Percentiles rank a stretch among this genome's conserved stretches.
Conservation (phyloP, 2,797 vertebrate species). For the Coreius guichenoti region DNA sequence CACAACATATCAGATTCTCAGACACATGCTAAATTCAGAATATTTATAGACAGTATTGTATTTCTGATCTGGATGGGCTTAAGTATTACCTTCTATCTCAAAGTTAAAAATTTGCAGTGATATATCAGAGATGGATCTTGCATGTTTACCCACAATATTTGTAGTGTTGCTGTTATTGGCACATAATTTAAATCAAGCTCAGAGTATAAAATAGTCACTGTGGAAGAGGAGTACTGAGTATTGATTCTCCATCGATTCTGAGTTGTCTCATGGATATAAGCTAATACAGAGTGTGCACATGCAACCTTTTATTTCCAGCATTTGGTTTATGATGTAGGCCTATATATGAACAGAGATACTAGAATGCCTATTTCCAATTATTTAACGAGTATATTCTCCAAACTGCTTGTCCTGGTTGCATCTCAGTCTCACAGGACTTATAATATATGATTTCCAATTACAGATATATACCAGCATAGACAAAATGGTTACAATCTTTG, state of each 20-base stretch:
- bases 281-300: background rate
- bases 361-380: too few relatives aligned
- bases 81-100: background rate
- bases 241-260: background rate
- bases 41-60: background rate
- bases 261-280: background rate
- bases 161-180: conserved; percentile 8
- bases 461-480: background rate
- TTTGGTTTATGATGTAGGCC: background rate
- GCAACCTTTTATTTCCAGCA: background rate
- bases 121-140: background rate
- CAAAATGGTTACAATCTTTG: background rate
- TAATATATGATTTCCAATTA: background rate
- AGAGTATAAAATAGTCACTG: background rate
- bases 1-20: conserved; percentile 1
- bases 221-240: conserved; percentile 3
- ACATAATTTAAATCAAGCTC: background rate
- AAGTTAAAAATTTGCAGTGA: background rate
- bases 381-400: too few relatives aligned
- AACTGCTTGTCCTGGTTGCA: too few relatives aligned
- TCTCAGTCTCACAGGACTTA: background rate
- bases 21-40: conserved; percentile 14
- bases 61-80: background rate
- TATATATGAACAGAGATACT: too few relatives aligned
- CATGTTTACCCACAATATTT: background rate